Evolutionary conservation across 2,888 invertebrate genomes (phyloP).

Genomic region (Cordilura impudica): DNA sequence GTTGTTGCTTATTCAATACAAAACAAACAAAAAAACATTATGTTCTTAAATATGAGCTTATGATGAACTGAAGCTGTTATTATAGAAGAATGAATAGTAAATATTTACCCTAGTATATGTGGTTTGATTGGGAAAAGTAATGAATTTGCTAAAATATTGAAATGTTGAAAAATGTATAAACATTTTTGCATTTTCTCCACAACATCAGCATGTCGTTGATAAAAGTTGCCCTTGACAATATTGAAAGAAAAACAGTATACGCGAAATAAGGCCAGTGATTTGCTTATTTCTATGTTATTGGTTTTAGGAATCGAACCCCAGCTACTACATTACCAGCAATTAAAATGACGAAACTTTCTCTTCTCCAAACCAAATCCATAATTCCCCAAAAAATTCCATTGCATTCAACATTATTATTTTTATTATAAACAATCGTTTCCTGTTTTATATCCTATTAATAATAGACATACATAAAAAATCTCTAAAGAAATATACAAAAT

Average conservation of each 20-base stretch:
- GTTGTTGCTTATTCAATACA: no score
- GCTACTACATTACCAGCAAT: no score
- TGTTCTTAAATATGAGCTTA: background rate
- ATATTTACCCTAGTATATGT: background rate
- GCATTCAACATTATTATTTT: background rate
- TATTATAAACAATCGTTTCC: background rate
- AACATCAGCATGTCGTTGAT: no score
- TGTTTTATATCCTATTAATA: constrained; percentile 19
- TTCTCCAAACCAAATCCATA: no score
- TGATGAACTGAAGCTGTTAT: background rate
- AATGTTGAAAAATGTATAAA: no score
- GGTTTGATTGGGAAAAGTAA: background rate
- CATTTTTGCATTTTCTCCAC: no score
- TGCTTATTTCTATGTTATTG: no score
- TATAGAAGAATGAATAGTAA: constrained; percentile 3
- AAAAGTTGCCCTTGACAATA: no score
- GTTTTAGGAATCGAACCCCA: no score
- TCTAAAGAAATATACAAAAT: background rate
- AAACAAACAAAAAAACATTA: background rate
- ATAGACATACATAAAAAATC: background rate
- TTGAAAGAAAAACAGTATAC: no score
- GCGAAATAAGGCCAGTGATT: no score
- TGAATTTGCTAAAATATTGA: constrained; percentile 1
- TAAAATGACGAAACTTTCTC: no score
- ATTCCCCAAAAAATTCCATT: background rate